These are phyloP conservation scores for Aphelenchoides fujianensis DNA, from an alignment of 1,140 invertebrate genomes.

Conservation along the genomic window DNA sequence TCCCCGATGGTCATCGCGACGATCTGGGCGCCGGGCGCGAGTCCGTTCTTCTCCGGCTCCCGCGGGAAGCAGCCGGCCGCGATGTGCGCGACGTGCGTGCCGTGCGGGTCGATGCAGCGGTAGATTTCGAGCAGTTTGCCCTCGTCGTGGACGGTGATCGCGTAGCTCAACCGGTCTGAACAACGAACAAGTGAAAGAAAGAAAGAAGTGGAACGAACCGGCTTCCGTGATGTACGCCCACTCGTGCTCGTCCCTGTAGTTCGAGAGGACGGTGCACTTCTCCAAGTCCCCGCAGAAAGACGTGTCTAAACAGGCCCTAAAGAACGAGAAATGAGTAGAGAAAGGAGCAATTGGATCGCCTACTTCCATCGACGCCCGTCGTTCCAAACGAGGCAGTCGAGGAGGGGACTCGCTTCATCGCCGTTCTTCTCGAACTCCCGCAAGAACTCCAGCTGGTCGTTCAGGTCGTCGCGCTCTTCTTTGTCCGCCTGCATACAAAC, in stretches of 20 bases:
- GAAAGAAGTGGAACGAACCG: slow-evolving; percentile 23
- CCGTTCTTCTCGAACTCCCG: slow-evolving; percentile 77
- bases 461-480: too few relatives aligned
- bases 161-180: slow-evolving; percentile 78
- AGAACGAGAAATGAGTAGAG: too few relatives aligned
- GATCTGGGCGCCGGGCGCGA: slow-evolving; percentile 92
- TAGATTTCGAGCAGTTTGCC: slow-evolving; percentile 86
- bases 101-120: slow-evolving; percentile 87
- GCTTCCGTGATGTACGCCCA: slow-evolving; percentile 73
- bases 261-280: slow-evolving; percentile 75
- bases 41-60: slow-evolving; percentile 82
- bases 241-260: slow-evolving; percentile 78
- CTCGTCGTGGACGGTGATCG: slow-evolving; percentile 86
- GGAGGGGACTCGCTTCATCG: slow-evolving; percentile 81
- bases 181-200: slow-evolving; percentile 15
- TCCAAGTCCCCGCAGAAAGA: slow-evolving; percentile 77
- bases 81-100: slow-evolving; percentile 95
- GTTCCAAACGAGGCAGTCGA: slow-evolving; percentile 88
- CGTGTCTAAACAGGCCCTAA: slow-evolving; percentile 82
- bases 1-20: slow-evolving; percentile 88
- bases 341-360: too few relatives aligned
- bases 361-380: slow-evolving; percentile 77
- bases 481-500: too few relatives aligned
- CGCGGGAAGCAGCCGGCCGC: slow-evolving; percentile 86
- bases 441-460: slow-evolving; percentile 79